Percentiles rank a stretch among this genome's conserved stretches.
Conservation (phyloP, 2,113 vertebrate species). For the Corythornis cristatus region DNA sequence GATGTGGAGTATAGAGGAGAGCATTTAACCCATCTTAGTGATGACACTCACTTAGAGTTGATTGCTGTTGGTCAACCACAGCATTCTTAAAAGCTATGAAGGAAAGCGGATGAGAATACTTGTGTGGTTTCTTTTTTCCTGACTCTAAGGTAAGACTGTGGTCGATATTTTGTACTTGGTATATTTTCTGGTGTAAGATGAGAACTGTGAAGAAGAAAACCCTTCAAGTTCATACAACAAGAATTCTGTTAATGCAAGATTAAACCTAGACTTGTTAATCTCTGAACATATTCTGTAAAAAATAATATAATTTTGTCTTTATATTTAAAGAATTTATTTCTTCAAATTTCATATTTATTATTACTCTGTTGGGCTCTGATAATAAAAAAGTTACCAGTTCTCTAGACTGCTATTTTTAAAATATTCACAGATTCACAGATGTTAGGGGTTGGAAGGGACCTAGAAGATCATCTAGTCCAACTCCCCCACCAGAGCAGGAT, state of each 20-base stretch:
- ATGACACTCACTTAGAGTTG: not conserved
- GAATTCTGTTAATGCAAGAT: not conserved
- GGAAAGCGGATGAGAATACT: not conserved
- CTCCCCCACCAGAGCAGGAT: too few relatives aligned
- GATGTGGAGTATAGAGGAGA: not conserved
- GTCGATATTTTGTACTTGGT: not conserved
- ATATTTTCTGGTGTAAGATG: not conserved
- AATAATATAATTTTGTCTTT: not conserved
- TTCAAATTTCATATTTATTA: not conserved
- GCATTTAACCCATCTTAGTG: not conserved
- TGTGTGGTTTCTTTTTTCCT: not conserved
- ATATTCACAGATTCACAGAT: not conserved
- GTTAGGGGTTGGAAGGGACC: too few relatives aligned
- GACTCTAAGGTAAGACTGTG: not conserved
- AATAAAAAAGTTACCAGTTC: not conserved
- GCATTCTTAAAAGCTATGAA: not conserved
- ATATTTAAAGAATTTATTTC: not conserved
- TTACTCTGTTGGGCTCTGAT: not conserved
- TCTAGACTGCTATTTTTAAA: not conserved
- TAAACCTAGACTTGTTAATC: not conserved
- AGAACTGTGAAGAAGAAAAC: not conserved
- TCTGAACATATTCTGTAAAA: not conserved
- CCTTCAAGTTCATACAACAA: not conserved
- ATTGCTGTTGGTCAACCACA: not conserved
- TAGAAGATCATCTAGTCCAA: too few relatives aligned